phyloP scores from a whole-genome alignment of 2,797 vertebrate species.

The Falco rusticolus region DNA sequence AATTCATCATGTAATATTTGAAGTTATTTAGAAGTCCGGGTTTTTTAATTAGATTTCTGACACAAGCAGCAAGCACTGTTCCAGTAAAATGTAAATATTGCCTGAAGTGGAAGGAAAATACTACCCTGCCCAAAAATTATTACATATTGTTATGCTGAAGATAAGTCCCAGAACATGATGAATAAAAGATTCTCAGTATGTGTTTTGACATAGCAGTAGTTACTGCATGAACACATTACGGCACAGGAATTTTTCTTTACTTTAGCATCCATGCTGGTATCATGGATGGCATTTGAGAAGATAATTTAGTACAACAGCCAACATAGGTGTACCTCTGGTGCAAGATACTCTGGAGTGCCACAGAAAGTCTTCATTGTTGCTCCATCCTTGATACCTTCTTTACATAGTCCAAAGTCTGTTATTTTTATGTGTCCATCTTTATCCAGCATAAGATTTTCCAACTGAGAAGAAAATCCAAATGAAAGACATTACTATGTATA shows the following conservation, averaged over 20 bases:
- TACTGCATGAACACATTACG: neutral
- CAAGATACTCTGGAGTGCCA: constrained; percentile 96
- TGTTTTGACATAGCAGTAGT: neutral
- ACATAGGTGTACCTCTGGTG: constrained; percentile 87
- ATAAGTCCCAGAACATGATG: neutral
- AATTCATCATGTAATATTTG: neutral
- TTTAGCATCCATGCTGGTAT: neutral
- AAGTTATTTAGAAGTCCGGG: neutral
- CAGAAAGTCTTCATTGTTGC: constrained; percentile 99
- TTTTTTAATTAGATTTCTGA: neutral
- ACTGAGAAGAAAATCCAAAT: constrained; percentile 72
- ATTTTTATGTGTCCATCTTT: constrained; percentile 99
- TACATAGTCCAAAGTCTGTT: constrained; percentile 97
- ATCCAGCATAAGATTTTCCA: constrained; percentile 99
- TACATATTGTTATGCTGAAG: neutral
- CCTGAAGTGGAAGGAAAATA: neutral
- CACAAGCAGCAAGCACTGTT: neutral
- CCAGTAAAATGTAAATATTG: neutral
- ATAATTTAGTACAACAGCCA: neutral
- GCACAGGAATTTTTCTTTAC: neutral
- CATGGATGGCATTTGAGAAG: neutral
- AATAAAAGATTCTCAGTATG: neutral
- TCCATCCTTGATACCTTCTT: constrained; percentile 96
- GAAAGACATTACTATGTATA: neutral
- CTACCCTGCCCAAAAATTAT: neutral